Base-by-base conservation (phyloP, 2,797 vertebrate genomes). In the Platyrinchus mystaceus region DNA sequence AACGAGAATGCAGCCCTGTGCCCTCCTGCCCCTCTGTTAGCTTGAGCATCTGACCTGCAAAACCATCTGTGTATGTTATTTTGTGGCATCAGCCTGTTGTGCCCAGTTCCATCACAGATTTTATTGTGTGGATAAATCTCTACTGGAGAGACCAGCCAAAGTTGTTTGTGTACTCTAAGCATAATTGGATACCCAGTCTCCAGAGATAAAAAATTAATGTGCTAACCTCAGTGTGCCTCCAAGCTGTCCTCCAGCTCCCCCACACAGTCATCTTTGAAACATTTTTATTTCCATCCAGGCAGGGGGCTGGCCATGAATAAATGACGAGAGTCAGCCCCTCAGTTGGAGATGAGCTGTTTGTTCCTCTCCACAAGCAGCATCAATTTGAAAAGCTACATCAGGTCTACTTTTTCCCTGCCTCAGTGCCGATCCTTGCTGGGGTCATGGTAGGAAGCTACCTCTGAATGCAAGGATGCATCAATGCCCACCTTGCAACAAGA, bases 251-350 rank as follows among this genome's bases (percentile, higher is more conserved):
- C 83, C 81, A 90, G 96, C 93, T 96, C 94, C 93, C 89, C 84
- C 66, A 95, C 91, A 96, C 92, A 95, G 87, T 87, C 85, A 84
- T 91, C 92, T 96, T 87, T 95, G 96, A 97, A 97, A 96, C 87
- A 93, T 89, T 91, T 95, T 96, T 96, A 97, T 96, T 97, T 95
- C 92, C 37, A 97, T 87, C 93, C 87, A 97, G 88, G 97, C 96
- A 95, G 96, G 95, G 95, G 90, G 87, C 87, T 95, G 91, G 91
- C 93, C 93, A 97, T 96, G 95, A 95, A 97, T 97, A 97, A 97
- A 96, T 97, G 95, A 96, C 87, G 67, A 96, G 95, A 97, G 89
- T 89, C 85, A 95, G 86, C 87, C 96, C 96, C 96, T 91, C 96
- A 36, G 94, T 93, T 96, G 96, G 97, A 96, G 90, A 75, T 1